Percentiles rank a stretch among this genome's conserved stretches.
phyloP scores from a whole-genome alignment of 2,888 invertebrate species.

The Masnerella sp. region DNA sequence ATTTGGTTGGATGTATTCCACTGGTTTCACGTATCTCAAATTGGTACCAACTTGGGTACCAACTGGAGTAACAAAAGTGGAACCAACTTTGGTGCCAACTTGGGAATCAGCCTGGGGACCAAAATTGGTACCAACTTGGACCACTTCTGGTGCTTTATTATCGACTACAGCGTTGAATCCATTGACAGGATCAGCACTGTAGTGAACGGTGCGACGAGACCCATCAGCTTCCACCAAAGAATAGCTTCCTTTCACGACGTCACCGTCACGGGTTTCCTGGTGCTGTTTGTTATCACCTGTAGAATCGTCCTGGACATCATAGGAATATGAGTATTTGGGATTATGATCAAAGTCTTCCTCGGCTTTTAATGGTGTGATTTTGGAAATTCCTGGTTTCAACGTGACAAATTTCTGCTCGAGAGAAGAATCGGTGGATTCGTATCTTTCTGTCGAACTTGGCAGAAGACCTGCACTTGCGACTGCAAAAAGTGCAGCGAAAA shows the following conservation, averaged over 20 bases:
- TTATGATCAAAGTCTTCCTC: constrained; percentile 57
- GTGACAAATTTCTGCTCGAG: neutral
- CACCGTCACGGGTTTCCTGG: constrained; percentile 65
- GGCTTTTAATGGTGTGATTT: constrained; percentile 1
- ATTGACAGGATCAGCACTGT: constrained; percentile 63
- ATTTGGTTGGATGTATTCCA: too few species aligned
- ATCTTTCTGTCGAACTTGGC: constrained; percentile 1
- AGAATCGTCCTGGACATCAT: constrained; percentile 64
- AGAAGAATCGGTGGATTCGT: constrained; percentile 15
- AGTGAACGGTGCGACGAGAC: constrained; percentile 64
- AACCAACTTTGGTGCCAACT: too few species aligned
- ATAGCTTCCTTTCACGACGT: constrained; percentile 65
- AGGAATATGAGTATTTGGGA: constrained; percentile 68
- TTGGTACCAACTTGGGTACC: too few species aligned
- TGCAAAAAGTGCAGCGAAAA: constrained; percentile 27
- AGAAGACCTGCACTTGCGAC: constrained; percentile 20
- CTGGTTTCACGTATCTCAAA: too few species aligned
- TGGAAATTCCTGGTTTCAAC: neutral
- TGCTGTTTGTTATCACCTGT: constrained; percentile 67
- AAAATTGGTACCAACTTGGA: too few species aligned
- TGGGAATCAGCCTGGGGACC: too few species aligned
- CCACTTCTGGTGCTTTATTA: constrained; percentile 8
- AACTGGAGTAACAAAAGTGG: too few species aligned
- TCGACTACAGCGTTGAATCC: constrained; percentile 22
- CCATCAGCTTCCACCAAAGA: constrained; percentile 65